Conservation (phyloP, 2,797 vertebrate genomes). For the Pogoniulus pusillus region DNA sequence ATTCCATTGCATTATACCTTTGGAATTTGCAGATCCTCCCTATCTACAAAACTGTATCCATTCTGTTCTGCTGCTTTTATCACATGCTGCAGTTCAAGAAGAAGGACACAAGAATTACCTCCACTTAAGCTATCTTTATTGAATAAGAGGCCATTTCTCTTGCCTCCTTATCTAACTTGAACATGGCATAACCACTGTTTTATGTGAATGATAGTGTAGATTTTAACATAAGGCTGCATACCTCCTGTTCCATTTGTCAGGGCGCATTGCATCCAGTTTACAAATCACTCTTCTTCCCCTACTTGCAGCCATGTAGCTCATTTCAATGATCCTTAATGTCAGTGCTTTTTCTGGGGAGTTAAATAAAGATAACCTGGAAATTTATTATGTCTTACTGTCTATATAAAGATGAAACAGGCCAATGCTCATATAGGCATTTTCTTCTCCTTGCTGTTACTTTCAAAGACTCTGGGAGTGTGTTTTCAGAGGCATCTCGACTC, state of each 20-base stretch:
- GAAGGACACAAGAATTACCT: not conserved
- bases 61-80: not conserved
- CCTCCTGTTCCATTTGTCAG: not conserved
- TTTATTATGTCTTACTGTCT: not conserved
- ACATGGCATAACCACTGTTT: not conserved
- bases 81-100: not conserved
- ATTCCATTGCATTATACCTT: not conserved
- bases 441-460: not conserved
- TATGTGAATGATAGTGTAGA: conserved; percentile 4
- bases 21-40: not conserved
- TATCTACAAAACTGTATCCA: not conserved
- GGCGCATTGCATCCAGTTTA: not conserved
- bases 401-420: not conserved
- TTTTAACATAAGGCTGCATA: not conserved
- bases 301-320: not conserved
- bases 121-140: not conserved
- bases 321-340: not conserved
- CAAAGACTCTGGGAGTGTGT: not conserved
- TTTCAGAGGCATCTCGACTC: not conserved
- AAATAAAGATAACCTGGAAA: conserved; percentile 8
- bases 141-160: not conserved
- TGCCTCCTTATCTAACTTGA: not conserved
- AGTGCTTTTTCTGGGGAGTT: not conserved
- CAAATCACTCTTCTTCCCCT: not conserved
- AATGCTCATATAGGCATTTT: not conserved